These are phyloP conservation scores for Xylocampa areola DNA, from an alignment of 2,888 invertebrate species.

Conservation along the genomic window DNA sequence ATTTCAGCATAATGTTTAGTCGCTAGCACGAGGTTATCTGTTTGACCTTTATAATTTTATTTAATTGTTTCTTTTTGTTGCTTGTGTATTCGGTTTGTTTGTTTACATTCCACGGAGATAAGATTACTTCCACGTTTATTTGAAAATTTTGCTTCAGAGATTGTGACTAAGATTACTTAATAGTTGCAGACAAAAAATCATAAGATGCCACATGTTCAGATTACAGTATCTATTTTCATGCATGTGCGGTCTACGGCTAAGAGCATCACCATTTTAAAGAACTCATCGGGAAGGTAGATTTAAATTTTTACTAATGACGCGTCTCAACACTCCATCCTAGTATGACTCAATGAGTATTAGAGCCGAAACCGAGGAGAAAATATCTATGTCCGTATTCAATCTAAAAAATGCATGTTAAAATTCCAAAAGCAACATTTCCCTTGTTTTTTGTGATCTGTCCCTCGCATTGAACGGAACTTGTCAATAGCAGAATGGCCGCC, in stretches of 20 bases:
- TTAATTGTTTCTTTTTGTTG: neutral
- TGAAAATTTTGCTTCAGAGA: neutral
- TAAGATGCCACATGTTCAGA: too few relatives aligned
- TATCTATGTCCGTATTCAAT: neutral
- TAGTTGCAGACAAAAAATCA: too few relatives aligned
- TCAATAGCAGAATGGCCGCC: constrained; percentile 36
- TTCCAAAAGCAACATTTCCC: constrained; percentile 36
- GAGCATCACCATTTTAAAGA: too few relatives aligned
- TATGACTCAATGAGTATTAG: too few relatives aligned
- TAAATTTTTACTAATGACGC: too few relatives aligned
- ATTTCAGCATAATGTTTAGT: constrained; percentile 4
- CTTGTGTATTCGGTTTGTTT: constrained; percentile 8
- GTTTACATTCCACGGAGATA: constrained; percentile 9
- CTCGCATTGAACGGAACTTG: constrained; percentile 42
- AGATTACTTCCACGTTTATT: neutral
- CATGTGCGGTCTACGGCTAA: too few relatives aligned
- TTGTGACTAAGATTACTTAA: too few relatives aligned
- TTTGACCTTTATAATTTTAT: constrained; percentile 7
- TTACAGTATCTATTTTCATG: too few relatives aligned
- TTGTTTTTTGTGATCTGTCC: constrained; percentile 19
- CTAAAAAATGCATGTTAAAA: constrained; percentile 27
- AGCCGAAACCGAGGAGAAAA: constrained; percentile 4
- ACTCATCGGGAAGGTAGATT: too few relatives aligned
- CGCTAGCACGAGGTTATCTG: constrained; percentile 10
- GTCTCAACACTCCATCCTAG: too few relatives aligned